A percentile compares a stretch with the other conserved stretches of the same genome.
Conservation (phyloP, 2,113 vertebrate genomes). For the Poeciliopsis retropinna region DNA sequence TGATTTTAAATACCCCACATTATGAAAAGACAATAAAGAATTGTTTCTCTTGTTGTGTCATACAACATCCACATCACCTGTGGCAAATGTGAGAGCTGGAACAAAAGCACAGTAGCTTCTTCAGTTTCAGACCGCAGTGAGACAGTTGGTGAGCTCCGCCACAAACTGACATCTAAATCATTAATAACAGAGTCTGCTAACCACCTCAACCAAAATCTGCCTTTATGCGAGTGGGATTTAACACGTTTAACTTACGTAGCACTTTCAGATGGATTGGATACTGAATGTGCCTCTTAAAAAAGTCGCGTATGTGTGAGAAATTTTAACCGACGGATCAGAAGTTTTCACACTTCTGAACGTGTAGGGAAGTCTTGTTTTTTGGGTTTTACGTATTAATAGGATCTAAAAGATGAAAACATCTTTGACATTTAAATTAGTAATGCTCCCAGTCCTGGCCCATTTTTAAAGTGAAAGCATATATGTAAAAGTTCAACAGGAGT, state of each 20-base stretch:
- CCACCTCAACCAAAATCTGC: constrained; percentile 24
- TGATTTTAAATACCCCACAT: background rate
- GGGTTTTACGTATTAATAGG: background rate
- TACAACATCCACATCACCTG: background rate
- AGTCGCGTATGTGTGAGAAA: background rate
- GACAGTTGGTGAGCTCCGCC: constrained; percentile 12
- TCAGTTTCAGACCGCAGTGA: constrained; percentile 5
- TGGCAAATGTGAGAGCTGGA: constrained; percentile 5
- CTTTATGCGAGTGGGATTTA: background rate
- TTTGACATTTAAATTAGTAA: background rate
- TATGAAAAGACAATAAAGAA: background rate
- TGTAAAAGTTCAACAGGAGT: background rate
- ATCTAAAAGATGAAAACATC: background rate
- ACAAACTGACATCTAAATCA: background rate
- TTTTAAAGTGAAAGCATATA: background rate
- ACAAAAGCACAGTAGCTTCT: constrained; percentile 3
- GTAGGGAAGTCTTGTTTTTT: background rate
- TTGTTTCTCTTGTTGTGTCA: background rate
- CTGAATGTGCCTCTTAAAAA: constrained; percentile 1
- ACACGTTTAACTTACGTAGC: background rate
- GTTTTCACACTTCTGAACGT: background rate
- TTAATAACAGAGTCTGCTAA: constrained; percentile 13
- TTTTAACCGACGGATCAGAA: background rate
- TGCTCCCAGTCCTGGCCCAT: background rate
- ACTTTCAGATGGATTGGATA: background rate